Percentiles rank a stretch among this genome's conserved stretches.
Conservation (phyloP, 2,797 vertebrate genomes). For the Intellagama lesueurii region DNA sequence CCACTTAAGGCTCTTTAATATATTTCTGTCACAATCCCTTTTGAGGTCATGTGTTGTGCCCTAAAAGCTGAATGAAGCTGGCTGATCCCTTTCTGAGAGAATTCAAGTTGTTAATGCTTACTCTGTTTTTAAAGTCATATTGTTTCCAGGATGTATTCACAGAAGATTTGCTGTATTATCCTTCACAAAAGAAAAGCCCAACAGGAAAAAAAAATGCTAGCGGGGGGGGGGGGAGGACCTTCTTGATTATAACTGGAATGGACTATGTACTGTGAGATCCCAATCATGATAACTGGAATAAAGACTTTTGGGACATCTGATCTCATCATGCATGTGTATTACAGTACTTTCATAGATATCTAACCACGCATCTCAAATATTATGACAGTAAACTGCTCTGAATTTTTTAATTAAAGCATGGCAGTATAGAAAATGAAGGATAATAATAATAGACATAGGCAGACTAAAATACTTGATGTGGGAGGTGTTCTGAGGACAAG, state of each 20-base stretch:
- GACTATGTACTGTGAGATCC: constrained; percentile 30
- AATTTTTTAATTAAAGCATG: no score
- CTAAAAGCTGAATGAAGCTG: constrained; percentile 28
- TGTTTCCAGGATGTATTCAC: constrained; percentile 37
- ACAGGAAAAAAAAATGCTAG: no score
- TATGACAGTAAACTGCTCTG: no score
- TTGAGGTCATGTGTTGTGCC: constrained; percentile 5
- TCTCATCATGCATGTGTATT: background rate
- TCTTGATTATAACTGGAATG: constrained; percentile 5
- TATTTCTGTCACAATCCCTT: fast-evolving
- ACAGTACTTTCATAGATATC: constrained; percentile 39
- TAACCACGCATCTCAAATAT: background rate
- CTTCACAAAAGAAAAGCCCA: background rate
- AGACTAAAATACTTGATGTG: no score
- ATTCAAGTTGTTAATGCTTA: constrained; percentile 26
- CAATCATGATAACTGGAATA: constrained; percentile 58
- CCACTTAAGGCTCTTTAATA: constrained; percentile 16
- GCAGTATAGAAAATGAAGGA: no score
- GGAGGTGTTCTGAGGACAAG: no score
- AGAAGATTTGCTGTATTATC: constrained; percentile 35
- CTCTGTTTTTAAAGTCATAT: constrained; percentile 37
- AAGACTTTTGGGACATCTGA: constrained; percentile 35
- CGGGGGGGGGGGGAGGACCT: background rate
- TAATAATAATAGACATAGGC: no score
- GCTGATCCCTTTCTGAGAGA: constrained; percentile 22